Base-by-base conservation (phyloP, 2,888 invertebrate species). In the Hydropsyche betteni region DNA sequence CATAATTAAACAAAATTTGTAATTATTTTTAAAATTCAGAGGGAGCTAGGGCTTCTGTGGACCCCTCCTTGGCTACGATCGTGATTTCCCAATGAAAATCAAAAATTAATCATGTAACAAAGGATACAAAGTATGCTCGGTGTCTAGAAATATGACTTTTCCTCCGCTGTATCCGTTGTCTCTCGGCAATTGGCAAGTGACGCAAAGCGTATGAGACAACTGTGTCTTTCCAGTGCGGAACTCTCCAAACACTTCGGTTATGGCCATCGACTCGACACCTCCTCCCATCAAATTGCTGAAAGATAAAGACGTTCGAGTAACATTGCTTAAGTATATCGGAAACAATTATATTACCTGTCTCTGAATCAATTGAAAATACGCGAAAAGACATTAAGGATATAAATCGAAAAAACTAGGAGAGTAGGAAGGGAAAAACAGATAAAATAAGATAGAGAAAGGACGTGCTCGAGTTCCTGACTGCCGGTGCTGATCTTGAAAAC, bases 111-210 rank as follows among this genome's bases (percentile, higher is more conserved):
- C 7, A 33, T 16, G 6, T 44, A 74, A 14, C 79, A 86, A 90
- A 90, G 90, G 90, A 90, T 92, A 93, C 93, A 94, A 94, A 10
- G 94, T 94, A 82, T 93, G 91, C 85, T 94, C 94, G 7, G 94
- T 94, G 82, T 94, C 94, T 61, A 94, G 89, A 83, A 92, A 94
- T 84, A 94, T 92, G 4, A 93, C 93, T 85, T 94, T 94, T 69
- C 94, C 94, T 16, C 94, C 94, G 58, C 89, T 84, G 82, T 92
- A 94, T 5, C 91, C 92, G 75, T 86, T 88, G 0, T 87, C 83
- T 69, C 88, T 90, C 0, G 94, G 93, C 81, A 94, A 88, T 84
- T 94, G 94, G 44, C 92, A 89, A 7, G 93, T 93, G 5, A 94
- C 92, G 82, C 93, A 94, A 0, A 94, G 83, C 0, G 94, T 94